Percentiles rank a stretch among this genome's conserved stretches.
These are phyloP conservation scores for Poecile montanus DNA, from an alignment of 2,797 vertebrate species.

Conservation along the genomic window DNA sequence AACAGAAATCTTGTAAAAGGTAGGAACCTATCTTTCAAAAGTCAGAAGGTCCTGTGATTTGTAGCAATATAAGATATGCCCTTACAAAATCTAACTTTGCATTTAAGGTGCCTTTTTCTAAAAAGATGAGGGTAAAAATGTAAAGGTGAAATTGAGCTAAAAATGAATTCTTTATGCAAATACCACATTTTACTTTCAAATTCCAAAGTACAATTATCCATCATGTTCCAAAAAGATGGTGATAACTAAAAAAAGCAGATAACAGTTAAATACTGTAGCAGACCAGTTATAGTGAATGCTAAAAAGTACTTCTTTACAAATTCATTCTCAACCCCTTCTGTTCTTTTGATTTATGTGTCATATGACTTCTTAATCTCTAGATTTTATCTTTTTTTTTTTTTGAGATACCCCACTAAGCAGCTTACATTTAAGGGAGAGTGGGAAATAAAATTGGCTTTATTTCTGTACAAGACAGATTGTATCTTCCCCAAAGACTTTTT, in stretches of 20 bases:
- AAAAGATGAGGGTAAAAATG: neutral
- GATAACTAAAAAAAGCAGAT: conserved; percentile 64
- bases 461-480: conserved; percentile 4
- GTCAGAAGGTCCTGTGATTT: conserved; percentile 25
- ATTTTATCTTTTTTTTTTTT: neutral
- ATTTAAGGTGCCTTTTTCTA: conserved; percentile 17
- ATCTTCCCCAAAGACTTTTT: conserved; percentile 29
- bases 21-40: neutral
- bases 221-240: conserved; percentile 55
- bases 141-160: conserved; percentile 65
- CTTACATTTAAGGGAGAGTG: conserved; percentile 6
- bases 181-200: conserved; percentile 77
- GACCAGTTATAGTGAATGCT: conserved; percentile 60
- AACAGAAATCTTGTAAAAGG: neutral
- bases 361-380: conserved; percentile 38
- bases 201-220: conserved; percentile 63
- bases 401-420: neutral
- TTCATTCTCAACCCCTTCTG: conserved; percentile 17
- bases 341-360: conserved; percentile 54
- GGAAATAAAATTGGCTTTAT: conserved; percentile 35
- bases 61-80: neutral
- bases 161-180: conserved; percentile 70
- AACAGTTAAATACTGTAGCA: conserved; percentile 41
- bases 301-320: conserved; percentile 66
- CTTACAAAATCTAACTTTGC: conserved; percentile 11